phyloP scores from a whole-genome alignment of 1,140 invertebrate genomes.

The Drosophila melanogaster region Release_6_plus_ISO1_MT NT_033777.3:20404001-20404500 shows the following conservation, averaged over 20 bases:
- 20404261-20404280: conserved; percentile 37
- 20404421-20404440: conserved; percentile 69
- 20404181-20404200: conserved; percentile 58
- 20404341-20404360: conserved; percentile 29
- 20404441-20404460: conserved; percentile 83
- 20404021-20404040: conserved; percentile 50
- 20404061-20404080: conserved; percentile 80
- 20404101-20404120: conserved; percentile 75
- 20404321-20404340: conserved; percentile 75
- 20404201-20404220: conserved; percentile 83
- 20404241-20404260: conserved; percentile 60
- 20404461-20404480: conserved; percentile 27
- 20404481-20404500: not conserved
- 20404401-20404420: conserved; percentile 34
- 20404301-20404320: conserved; percentile 45
- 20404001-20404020: conserved; percentile 69
- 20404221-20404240: conserved; percentile 79
- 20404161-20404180: not conserved
- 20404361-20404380: conserved; percentile 14
- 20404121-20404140: conserved; percentile 48
- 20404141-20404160: conserved; percentile 18
- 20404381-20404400: conserved; percentile 40
- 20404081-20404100: conserved; percentile 82
- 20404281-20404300: conserved; percentile 6
- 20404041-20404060: conserved; percentile 80